Conservation (phyloP, 2,888 invertebrate species). For the Metallyticus violacea region DNA sequence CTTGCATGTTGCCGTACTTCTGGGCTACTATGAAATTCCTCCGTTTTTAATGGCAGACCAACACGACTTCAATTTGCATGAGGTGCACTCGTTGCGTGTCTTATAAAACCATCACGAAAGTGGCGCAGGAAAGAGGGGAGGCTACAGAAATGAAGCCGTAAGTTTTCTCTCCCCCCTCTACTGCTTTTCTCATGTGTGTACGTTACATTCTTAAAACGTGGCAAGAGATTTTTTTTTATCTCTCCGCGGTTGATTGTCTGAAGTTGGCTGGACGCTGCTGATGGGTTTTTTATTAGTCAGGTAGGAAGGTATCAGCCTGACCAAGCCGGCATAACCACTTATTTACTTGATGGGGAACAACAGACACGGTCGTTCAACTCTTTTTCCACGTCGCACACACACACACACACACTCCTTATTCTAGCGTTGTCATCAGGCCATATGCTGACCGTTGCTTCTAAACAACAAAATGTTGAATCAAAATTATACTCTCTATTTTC, state of each 20-base stretch:
- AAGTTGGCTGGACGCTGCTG: too few species aligned
- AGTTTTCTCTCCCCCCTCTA: too few species aligned
- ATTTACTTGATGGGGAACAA: constrained; percentile 16
- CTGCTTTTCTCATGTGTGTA: too few species aligned
- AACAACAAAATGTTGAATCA: too few species aligned
- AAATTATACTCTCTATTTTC: too few species aligned
- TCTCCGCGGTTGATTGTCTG: not conserved
- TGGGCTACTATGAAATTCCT: not conserved
- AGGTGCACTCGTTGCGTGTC: not conserved
- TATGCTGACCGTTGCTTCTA: not conserved
- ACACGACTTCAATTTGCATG: not conserved
- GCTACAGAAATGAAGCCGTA: not conserved
- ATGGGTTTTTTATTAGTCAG: constrained; percentile 9
- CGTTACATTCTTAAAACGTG: not conserved
- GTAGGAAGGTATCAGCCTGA: not conserved
- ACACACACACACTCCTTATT: not conserved
- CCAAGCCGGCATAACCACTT: not conserved
- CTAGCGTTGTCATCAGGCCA: not conserved
- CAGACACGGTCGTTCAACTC: constrained; percentile 1
- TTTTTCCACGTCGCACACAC: not conserved
- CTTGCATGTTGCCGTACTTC: not conserved
- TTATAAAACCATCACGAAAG: not conserved
- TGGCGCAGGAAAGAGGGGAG: not conserved
- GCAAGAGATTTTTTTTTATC: not conserved
- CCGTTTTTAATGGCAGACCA: not conserved